A percentile compares a stretch with the other conserved stretches of the same genome.
Conservation (phyloP, 2,888 invertebrate species). For the Hydrotaea cyrtoneurina region DNA sequence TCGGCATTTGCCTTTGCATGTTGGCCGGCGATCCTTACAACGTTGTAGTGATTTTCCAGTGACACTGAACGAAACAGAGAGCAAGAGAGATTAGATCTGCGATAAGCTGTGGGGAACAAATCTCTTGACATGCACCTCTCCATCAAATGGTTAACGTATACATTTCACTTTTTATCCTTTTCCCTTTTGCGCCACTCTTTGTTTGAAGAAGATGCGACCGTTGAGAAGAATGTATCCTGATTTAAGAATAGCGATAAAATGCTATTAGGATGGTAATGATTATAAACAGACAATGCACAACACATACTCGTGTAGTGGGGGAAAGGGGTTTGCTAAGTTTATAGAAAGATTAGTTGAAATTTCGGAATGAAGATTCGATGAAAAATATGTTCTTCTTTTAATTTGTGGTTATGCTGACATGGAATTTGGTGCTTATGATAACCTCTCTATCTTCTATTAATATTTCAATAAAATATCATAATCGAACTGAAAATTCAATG, state of each 20-base stretch:
- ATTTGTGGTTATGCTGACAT: too few species aligned
- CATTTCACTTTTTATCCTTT: slow-evolving; percentile 39
- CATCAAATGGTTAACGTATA: slow-evolving; percentile 33
- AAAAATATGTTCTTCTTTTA: too few species aligned
- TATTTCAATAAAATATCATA: too few species aligned
- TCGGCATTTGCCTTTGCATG: slow-evolving; percentile 9
- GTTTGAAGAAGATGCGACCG: slow-evolving; percentile 28
- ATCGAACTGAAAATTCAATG: too few species aligned
- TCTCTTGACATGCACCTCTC: not conserved
- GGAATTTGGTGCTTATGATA: too few species aligned
- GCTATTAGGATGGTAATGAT: slow-evolving; percentile 26
- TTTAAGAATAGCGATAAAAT: slow-evolving; percentile 35
- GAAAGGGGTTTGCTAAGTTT: not conserved
- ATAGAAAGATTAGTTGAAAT: too few species aligned
- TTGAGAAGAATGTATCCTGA: not conserved
- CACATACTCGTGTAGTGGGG: not conserved
- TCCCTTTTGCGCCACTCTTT: not conserved
- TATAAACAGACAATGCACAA: not conserved
- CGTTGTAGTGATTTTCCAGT: not conserved
- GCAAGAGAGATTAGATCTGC: not conserved
- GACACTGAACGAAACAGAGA: not conserved
- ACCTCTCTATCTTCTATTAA: too few species aligned
- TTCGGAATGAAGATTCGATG: too few species aligned
- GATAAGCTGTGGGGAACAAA: slow-evolving; percentile 41
- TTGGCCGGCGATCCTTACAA: too few species aligned